Evolutionary conservation across 2,888 invertebrate species (phyloP).

Genomic region (Amiota communis): DNA sequence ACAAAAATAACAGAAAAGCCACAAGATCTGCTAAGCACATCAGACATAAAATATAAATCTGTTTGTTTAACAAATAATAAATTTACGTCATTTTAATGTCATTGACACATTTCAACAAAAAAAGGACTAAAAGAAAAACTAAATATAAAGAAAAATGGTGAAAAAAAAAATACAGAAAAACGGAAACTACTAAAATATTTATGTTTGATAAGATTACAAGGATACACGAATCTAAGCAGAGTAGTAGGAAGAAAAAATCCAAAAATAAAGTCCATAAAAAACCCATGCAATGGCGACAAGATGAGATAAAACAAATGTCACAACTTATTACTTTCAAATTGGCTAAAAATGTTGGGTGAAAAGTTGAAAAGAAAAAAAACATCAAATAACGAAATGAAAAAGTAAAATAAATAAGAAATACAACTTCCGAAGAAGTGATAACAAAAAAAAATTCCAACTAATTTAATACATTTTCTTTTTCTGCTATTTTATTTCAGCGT

Average conservation of each 20-base stretch:
- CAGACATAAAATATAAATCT: background rate
- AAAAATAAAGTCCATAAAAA: background rate
- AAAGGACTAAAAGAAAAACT: background rate
- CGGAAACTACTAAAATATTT: constrained; percentile 9
- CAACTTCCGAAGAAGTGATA: constrained; percentile 14
- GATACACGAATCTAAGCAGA: too few relatives aligned
- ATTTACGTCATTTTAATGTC: background rate
- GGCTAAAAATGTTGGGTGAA: background rate
- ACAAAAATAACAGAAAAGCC: background rate
- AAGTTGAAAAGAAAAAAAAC: constrained; percentile 5
- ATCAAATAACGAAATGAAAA: background rate
- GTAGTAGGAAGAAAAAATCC: too few relatives aligned
- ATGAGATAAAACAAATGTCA: constrained; percentile 20
- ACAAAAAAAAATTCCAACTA: constrained; percentile 12
- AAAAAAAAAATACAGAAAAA: background rate
- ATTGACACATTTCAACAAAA: background rate
- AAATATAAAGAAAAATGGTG: too few relatives aligned
- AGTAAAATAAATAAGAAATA: constrained; percentile 18
- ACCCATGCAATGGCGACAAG: background rate
- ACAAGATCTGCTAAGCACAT: background rate
- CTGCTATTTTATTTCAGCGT: constrained; percentile 5
- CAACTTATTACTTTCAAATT: constrained; percentile 15
- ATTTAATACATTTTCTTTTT: constrained; percentile 8
- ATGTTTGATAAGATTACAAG: background rate
- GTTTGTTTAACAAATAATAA: background rate